Evolutionary conservation across 1,140 invertebrate genomes (phyloP).

Genomic region (Drosophila novamexicana): DNA sequence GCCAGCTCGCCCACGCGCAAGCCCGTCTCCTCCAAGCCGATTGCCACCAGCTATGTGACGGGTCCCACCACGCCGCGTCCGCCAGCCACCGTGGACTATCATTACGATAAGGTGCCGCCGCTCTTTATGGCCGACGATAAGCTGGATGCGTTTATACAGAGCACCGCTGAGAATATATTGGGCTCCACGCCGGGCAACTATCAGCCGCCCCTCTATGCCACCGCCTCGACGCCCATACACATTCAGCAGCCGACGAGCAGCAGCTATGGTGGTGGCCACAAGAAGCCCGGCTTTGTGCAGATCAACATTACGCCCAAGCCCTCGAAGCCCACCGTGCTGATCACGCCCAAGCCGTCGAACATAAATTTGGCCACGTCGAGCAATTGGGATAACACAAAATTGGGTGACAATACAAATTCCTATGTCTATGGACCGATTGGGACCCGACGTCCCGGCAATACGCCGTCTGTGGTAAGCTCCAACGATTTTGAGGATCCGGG

Average conservation of each 20-base stretch:
- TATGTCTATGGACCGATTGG: constrained; percentile 85
- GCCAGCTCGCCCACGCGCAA: constrained; percentile 63
- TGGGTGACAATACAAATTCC: constrained; percentile 84
- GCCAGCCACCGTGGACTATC: constrained; percentile 65
- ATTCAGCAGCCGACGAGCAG: constrained; percentile 57
- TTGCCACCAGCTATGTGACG: constrained; percentile 87
- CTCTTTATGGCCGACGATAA: constrained; percentile 78
- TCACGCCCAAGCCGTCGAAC: constrained; percentile 87
- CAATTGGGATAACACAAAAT: constrained; percentile 27
- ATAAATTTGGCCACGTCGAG: constrained; percentile 58
- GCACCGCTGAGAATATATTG: constrained; percentile 69
- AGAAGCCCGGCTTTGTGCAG: constrained; percentile 76
- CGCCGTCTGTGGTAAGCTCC: constrained; percentile 48
- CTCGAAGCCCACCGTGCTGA: constrained; percentile 86
- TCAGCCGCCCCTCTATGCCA: constrained; percentile 61
- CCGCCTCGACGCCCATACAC: constrained; percentile 66
- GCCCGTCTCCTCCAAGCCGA: constrained; percentile 79
- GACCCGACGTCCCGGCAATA: constrained; percentile 67
- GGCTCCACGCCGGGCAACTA: constrained; percentile 68
- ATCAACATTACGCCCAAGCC: constrained; percentile 81
- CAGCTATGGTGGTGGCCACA: constrained; percentile 58
- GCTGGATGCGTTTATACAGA: constrained; percentile 77
- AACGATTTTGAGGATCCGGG: constrained; percentile 84
- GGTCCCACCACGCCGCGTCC: constrained; percentile 84
- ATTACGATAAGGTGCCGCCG: constrained; percentile 76